Evolutionary conservation across 2,888 invertebrate species (phyloP).

Genomic region (Lepidocyrtoides sp.): DNA sequence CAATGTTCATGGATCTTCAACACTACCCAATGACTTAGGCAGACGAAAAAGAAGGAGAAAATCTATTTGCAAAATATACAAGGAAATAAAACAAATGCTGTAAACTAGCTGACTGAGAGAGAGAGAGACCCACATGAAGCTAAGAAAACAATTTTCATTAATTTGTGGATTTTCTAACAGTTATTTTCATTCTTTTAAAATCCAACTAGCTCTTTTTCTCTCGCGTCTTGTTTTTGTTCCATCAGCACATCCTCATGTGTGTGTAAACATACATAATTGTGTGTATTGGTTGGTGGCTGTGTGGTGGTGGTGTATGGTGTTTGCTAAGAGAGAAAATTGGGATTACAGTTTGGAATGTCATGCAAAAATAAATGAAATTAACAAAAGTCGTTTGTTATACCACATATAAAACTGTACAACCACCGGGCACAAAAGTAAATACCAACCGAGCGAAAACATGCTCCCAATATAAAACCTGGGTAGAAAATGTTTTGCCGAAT

Average conservation of each 20-base stretch:
- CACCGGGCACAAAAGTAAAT: slow-evolving; percentile 40
- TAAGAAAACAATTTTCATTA: slow-evolving; percentile 51
- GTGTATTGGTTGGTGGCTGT: background rate
- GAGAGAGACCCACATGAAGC: background rate
- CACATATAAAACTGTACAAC: background rate
- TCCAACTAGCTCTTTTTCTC: slow-evolving; percentile 6
- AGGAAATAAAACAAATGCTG: background rate
- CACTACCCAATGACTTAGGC: background rate
- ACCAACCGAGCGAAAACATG: background rate
- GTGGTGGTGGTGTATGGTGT: background rate
- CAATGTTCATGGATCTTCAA: background rate
- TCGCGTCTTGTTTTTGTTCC: slow-evolving; percentile 23
- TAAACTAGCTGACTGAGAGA: no score
- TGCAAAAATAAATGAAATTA: slow-evolving; percentile 66
- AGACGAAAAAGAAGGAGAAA: background rate
- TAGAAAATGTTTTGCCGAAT: background rate
- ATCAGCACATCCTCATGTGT: slow-evolving; percentile 22
- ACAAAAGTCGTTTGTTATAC: slow-evolving; percentile 36
- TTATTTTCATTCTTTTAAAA: slow-evolving; percentile 54
- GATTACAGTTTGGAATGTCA: slow-evolving; percentile 47
- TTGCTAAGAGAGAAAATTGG: slow-evolving; percentile 13
- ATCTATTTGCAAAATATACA: background rate
- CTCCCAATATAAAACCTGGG: slow-evolving; percentile 24
- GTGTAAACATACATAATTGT: slow-evolving; percentile 8
- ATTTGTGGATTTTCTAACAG: slow-evolving; percentile 62